A percentile compares a stretch with the other conserved stretches of the same genome.
These are phyloP conservation scores for Apodemia duryi DNA, from an alignment of 2,888 invertebrate genomes.

Conservation along the genomic window DNA sequence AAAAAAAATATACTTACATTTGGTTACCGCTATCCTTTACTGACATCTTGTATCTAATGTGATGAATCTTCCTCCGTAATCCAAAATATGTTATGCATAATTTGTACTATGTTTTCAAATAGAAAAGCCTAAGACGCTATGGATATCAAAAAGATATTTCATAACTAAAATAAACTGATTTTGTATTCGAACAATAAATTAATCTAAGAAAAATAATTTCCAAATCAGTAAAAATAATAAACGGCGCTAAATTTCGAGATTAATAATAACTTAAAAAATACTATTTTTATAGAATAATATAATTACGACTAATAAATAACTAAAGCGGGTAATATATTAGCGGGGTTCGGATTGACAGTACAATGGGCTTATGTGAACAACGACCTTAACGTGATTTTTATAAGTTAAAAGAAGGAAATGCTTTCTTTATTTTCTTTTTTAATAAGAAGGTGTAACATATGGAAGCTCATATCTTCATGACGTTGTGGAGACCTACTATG, in stretches of 20 bases:
- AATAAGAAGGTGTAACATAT: too few species aligned
- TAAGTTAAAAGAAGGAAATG: not conserved
- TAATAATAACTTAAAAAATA: constrained; percentile 33
- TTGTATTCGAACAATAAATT: constrained; percentile 8
- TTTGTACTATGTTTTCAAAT: constrained; percentile 33
- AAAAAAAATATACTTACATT: constrained; percentile 31
- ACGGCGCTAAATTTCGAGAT: constrained; percentile 52
- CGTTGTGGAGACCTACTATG: too few species aligned
- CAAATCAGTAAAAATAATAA: constrained; percentile 18
- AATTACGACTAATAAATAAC: constrained; percentile 33
- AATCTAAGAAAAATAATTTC: constrained; percentile 16
- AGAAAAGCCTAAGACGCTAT: constrained; percentile 17
- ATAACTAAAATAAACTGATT: constrained; percentile 15
- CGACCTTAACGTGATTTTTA: not conserved
- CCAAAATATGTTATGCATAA: constrained; percentile 27
- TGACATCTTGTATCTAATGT: constrained; percentile 23
- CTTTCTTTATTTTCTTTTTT: not conserved
- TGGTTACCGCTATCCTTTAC: constrained; percentile 29
- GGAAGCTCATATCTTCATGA: not conserved
- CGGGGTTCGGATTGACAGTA: not conserved
- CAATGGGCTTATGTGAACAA: constrained; percentile 16
- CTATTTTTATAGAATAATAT: constrained; percentile 27
- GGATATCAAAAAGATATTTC: constrained; percentile 9
- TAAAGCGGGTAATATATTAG: constrained; percentile 18
- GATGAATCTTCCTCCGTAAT: constrained; percentile 27